These are phyloP conservation scores for Mobula hypostoma DNA, from an alignment of 2,113 vertebrate genomes.

Conservation along the genomic window DNA sequence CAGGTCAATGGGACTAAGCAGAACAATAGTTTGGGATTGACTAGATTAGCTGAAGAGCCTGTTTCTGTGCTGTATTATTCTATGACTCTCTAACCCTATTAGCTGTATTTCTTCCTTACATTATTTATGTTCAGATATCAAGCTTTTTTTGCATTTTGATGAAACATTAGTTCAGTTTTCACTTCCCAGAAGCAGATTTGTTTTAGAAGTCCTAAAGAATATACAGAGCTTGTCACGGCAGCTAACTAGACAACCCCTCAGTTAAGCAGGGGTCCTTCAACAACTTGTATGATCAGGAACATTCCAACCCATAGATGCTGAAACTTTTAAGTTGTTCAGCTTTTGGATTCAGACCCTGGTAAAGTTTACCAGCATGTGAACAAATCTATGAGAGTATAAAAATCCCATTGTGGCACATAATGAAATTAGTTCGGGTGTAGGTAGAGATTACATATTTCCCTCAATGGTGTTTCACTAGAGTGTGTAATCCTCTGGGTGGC, in stretches of 20 bases:
- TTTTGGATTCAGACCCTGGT: background rate
- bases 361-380: background rate
- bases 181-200: background rate
- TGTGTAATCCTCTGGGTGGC: slow-evolving; percentile 23
- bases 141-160: background rate
- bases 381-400: background rate
- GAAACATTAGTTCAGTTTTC: background rate
- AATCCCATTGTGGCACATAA: background rate
- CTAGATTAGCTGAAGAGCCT: too few species aligned
- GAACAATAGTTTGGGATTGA: too few species aligned
- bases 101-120: background rate
- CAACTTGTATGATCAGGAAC: background rate
- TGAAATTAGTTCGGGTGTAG: background rate
- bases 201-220: background rate
- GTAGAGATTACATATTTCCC: background rate
- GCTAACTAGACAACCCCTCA: background rate
- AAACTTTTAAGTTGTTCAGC: background rate
- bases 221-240: background rate
- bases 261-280: background rate
- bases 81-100: too few species aligned
- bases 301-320: background rate
- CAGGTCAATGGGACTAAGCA: too few species aligned
- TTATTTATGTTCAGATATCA: background rate
- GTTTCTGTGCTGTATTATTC: too few species aligned
- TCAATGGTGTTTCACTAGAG: background rate